Conservation (phyloP, 2,797 vertebrate species). For the Takifugu ocellatus region DNA sequence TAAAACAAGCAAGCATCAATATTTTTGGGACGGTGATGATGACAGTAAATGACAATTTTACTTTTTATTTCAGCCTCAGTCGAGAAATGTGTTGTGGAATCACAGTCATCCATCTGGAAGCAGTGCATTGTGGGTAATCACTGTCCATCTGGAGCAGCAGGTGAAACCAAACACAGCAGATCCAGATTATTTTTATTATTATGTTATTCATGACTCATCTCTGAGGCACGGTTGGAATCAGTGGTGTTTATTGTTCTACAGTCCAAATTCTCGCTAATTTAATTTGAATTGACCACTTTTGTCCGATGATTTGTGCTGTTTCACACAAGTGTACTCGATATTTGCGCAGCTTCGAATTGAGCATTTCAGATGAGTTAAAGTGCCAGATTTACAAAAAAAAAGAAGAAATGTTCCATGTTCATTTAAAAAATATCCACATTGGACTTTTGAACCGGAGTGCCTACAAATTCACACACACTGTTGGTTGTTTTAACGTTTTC, state of each 20-base stretch:
- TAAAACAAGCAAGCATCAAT: no score
- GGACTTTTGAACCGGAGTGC: constrained; percentile 57
- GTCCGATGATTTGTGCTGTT: constrained; percentile 3
- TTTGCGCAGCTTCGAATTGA: constrained; percentile 3
- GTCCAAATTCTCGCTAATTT: neutral
- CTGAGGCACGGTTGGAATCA: no score
- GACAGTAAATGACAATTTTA: neutral
- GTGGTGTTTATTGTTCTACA: neutral
- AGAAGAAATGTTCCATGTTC: constrained; percentile 9
- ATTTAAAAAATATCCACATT: constrained; percentile 23
- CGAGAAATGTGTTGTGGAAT: neutral
- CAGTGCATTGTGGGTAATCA: constrained; percentile 48
- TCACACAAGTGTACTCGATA: constrained; percentile 8
- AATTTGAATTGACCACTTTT: constrained; percentile 3
- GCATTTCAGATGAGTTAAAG: constrained; percentile 20
- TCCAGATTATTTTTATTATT: constrained; percentile 4
- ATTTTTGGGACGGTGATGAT: no score
- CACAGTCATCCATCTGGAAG: constrained; percentile 12
- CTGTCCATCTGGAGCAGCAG: constrained; percentile 28
- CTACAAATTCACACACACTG: constrained; percentile 43
- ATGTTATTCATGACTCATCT: no score
- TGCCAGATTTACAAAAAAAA: constrained; percentile 13
- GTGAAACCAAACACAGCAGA: constrained; percentile 35
- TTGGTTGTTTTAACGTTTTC: constrained; percentile 18
- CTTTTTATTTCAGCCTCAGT: neutral